Evolutionary conservation across 2,797 vertebrate genomes (phyloP), one percentile per base, ranked within the genome.

Genomic region (Salmo trutta): DNA sequence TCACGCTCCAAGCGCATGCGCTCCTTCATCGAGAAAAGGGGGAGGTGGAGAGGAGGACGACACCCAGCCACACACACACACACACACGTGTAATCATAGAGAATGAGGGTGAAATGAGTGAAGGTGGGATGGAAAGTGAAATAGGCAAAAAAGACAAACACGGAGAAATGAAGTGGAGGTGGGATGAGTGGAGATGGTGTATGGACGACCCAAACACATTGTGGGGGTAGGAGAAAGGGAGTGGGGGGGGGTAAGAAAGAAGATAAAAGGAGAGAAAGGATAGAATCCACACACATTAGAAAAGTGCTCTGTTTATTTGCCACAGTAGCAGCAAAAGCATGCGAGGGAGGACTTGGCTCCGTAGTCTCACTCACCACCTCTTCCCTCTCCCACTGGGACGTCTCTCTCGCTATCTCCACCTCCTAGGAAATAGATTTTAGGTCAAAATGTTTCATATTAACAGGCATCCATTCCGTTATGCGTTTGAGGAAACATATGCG

Each of bases 401-500:
- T 93, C 93, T 97, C 96, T 84, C 95, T 94, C 86, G 93, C 95
- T 96, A 97, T 96, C 91, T 98, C 96, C 81, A 96, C 93, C 92
- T 97, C 97, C 97, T 98, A 91, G 12, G 84, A 71, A 82, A 69
- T 24, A 85, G 27, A 81, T 36, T 51, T n/a, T 16, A 5, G 3
- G 36, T 5, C 15, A 17, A 41, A 70, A 7, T n/a, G 14, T 3
- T 47, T 64, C 15, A 65, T 41, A 29, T 64, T 24, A 64, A 24
- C 10, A 21, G 6, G 12, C 41, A 47, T 47, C 41, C 41, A 47
- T 14, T 47, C 41, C 12, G n/a, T 62, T n/a, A 62, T 5, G 56
- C 6, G 17, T 62, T 21, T n/a, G 17, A 5, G 56, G 56, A 62
- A 21, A 62, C 56, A 62, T 62, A 17, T 1, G 17, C 16, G n/a